These are phyloP conservation scores for Euphydryas editha DNA, from an alignment of 2,888 invertebrate genomes.

Conservation along the genomic window DNA sequence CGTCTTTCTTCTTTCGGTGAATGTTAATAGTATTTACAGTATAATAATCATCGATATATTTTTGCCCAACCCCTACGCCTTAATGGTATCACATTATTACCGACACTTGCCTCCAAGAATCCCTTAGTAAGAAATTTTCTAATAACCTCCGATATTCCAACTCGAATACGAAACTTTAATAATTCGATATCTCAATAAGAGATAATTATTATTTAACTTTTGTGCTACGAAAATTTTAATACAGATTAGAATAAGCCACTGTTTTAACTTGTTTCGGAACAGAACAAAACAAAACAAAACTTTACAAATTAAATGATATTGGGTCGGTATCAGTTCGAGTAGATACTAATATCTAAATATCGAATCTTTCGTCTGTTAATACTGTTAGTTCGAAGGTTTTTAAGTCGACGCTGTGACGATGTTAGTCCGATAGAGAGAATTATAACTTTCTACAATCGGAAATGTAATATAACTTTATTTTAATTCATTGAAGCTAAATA, in stretches of 20 bases:
- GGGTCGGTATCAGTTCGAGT: constrained; percentile 29
- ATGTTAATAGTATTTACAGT: neutral
- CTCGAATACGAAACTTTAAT: constrained; percentile 47
- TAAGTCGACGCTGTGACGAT: constrained; percentile 4
- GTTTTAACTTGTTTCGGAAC: constrained; percentile 32
- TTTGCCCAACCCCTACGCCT: constrained; percentile 7
- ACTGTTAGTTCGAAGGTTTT: constrained; percentile 19
- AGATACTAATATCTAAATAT: constrained; percentile 27
- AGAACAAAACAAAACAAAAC: constrained; percentile 36
- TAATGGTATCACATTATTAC: constrained; percentile 45
- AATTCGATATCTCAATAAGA: constrained; percentile 43
- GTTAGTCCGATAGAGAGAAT: neutral
- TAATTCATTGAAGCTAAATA: too few species aligned
- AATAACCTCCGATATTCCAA: constrained; percentile 52
- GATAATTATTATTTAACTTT: constrained; percentile 35
- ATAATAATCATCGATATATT: neutral
- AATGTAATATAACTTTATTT: too few species aligned
- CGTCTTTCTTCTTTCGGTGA: neutral
- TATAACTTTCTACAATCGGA: too few species aligned
- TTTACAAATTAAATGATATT: constrained; percentile 38
- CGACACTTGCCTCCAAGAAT: constrained; percentile 20
- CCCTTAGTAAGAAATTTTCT: constrained; percentile 45
- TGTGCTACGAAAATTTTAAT: constrained; percentile 30
- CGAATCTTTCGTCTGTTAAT: constrained; percentile 23
- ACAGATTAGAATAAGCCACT: constrained; percentile 36